Evolutionary conservation across 2,888 invertebrate genomes (phyloP).

Genomic region (Subacronicta megacephala): DNA sequence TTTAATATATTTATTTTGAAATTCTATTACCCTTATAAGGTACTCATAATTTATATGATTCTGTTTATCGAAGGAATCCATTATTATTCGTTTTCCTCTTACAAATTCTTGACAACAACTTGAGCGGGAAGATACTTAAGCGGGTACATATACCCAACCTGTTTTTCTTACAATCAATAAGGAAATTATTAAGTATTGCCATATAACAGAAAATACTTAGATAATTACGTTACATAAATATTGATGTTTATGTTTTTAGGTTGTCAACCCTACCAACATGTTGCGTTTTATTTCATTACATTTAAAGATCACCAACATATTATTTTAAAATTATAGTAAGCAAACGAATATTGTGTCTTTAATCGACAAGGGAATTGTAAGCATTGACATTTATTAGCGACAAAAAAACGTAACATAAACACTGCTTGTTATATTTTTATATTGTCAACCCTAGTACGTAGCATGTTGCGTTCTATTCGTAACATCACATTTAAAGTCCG

Average conservation of each 20-base stretch:
- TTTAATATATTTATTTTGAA: too few species aligned
- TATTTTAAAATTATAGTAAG: too few species aligned
- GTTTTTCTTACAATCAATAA: constrained; percentile 2
- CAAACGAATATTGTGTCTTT: too few species aligned
- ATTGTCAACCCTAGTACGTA: too few species aligned
- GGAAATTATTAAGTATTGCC: constrained; percentile 1
- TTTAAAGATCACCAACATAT: constrained; percentile 48
- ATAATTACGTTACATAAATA: not conserved
- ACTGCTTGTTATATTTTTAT: too few species aligned
- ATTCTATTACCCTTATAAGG: too few species aligned
- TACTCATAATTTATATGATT: too few species aligned
- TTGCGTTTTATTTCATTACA: constrained; percentile 40
- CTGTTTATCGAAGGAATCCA: not conserved
- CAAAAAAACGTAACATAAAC: too few species aligned
- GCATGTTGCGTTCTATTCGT: too few species aligned
- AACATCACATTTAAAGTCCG: constrained; percentile 48
- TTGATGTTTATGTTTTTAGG: not conserved
- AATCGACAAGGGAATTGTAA: too few species aligned
- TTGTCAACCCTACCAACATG: constrained; percentile 2
- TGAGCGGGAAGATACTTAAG: not conserved
- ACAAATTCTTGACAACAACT: not conserved
- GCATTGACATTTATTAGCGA: too few species aligned
- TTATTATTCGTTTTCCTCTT: constrained; percentile 1
- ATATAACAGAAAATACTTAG: not conserved
- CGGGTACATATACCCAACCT: not conserved